Conservation (phyloP, 2,797 vertebrate genomes). For the Manis javanica region DNA sequence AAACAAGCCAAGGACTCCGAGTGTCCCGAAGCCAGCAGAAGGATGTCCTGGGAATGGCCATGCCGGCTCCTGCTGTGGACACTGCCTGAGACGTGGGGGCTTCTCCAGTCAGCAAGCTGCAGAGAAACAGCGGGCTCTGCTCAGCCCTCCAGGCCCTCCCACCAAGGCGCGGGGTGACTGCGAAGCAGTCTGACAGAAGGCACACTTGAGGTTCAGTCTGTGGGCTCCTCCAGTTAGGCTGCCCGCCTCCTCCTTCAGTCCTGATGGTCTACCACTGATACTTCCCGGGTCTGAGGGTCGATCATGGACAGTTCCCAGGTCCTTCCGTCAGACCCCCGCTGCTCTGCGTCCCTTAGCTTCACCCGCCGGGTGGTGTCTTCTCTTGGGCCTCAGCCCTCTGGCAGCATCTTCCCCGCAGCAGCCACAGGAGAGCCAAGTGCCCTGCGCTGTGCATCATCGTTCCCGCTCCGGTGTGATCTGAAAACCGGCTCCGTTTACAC, state of each 20-base stretch:
- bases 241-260: background rate
- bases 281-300: too few relatives aligned
- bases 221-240: background rate
- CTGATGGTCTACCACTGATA: too few relatives aligned
- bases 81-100: rapidly evolving
- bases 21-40: background rate
- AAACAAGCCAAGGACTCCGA: background rate
- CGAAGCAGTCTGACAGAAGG: rapidly evolving
- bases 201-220: rapidly evolving
- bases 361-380: background rate
- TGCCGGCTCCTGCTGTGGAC: rapidly evolving
- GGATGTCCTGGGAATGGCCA: background rate
- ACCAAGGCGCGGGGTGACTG: background rate
- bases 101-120: background rate
- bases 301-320: too few relatives aligned
- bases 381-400: background rate
- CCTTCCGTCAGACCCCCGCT: background rate
- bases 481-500: background rate
- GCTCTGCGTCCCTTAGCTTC: background rate
- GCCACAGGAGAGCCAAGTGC: background rate
- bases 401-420: too few relatives aligned
- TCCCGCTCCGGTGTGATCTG: background rate
- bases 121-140: background rate
- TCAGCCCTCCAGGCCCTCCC: background rate
- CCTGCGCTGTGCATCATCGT: background rate